phyloP scores from a whole-genome alignment of 2,113 vertebrate genomes.

The Gymnorhina tibicen region DNA sequence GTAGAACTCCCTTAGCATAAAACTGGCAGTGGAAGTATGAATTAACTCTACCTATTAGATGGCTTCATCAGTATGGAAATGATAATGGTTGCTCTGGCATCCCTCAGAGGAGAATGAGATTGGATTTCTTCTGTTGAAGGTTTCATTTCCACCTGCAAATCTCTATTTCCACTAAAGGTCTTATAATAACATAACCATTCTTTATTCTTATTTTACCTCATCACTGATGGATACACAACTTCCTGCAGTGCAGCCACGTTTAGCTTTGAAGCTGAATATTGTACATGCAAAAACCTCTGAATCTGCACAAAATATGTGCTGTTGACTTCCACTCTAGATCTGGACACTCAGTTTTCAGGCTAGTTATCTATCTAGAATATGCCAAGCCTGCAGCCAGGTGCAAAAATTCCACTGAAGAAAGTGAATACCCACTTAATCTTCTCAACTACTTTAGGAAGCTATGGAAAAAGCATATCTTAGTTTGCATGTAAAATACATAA shows the following conservation, averaged over 20 bases:
- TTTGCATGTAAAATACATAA: accelerated
- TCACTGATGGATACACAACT: not conserved
- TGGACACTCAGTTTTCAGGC: not conserved
- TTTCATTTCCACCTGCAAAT: not conserved
- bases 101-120: not conserved
- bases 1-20: not conserved
- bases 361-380: not conserved
- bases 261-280: not conserved
- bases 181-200: not conserved
- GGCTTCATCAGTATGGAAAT: not conserved
- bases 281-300: not conserved
- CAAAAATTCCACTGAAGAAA: not conserved
- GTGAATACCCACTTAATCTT: not conserved
- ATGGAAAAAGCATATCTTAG: not conserved
- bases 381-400: not conserved
- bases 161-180: not conserved
- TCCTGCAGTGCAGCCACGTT: not conserved
- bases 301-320: not conserved
- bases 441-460: not conserved
- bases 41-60: not conserved
- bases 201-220: not conserved
- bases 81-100: not conserved
- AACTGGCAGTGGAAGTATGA: not conserved
- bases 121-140: not conserved
- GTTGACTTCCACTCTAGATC: not conserved